Evolutionary conservation across 2,888 invertebrate genomes (phyloP).

Genomic region (Drosophila paranaensis): DNA sequence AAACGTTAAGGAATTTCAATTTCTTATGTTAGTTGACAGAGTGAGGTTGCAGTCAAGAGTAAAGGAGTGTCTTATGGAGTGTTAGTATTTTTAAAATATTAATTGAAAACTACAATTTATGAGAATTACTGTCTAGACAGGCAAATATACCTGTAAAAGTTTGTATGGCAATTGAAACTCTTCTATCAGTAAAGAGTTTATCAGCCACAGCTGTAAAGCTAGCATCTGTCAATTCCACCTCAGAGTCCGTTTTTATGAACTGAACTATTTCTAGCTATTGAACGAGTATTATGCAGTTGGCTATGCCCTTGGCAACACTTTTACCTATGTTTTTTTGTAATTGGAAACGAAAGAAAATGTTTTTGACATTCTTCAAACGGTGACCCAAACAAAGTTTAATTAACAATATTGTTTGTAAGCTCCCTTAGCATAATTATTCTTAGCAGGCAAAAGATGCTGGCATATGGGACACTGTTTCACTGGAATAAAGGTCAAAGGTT

Average conservation of each 20-base stretch:
- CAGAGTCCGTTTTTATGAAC: not conserved
- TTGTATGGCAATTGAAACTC: no score
- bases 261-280: not conserved
- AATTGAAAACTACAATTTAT: no score
- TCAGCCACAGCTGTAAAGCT: no score
- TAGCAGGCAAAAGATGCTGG: not conserved
- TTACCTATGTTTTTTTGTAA: not conserved
- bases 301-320: not conserved
- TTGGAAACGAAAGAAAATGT: not conserved
- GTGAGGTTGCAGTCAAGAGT: not conserved
- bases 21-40: not conserved
- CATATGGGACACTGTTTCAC: not conserved
- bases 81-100: not conserved
- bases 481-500: not conserved
- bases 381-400: conserved; percentile 1
- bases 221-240: no score
- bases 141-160: no score
- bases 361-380: not conserved
- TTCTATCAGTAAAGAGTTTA: no score
- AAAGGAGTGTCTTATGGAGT: not conserved
- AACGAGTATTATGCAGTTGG: not conserved
- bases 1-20: not conserved
- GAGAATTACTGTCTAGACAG: no score
- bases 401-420: not conserved
- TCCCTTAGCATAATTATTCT: conserved; percentile 20